Percentiles rank a stretch among this genome's conserved stretches.
Conservation (phyloP, 1,140 invertebrate species). For the Macrobrachium rosenbergii region DNA sequence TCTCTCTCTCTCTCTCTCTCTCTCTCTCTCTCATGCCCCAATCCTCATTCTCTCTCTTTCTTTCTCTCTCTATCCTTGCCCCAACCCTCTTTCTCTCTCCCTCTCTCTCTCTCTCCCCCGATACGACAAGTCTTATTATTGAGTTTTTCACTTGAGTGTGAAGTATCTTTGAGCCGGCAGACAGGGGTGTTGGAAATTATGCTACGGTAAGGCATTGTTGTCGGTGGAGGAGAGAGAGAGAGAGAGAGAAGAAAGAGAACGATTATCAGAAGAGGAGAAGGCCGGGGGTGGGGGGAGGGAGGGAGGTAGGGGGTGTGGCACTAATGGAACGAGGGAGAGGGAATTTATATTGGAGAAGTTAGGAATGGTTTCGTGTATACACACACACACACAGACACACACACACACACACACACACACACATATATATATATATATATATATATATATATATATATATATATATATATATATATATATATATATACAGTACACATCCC, state of each 20-base stretch:
- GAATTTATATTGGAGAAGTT: background rate
- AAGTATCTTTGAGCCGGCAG: background rate
- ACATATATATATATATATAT: too few species aligned
- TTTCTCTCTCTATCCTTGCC: constrained; percentile 2
- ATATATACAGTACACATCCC: too few species aligned
- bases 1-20: background rate
- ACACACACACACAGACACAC: too few species aligned
- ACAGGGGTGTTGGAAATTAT: background rate
- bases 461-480: too few species aligned
- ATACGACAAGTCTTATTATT: background rate
- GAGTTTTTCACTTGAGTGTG: background rate
- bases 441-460: background rate
- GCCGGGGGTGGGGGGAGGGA: background rate
- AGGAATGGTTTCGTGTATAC: too few species aligned
- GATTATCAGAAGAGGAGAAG: background rate
- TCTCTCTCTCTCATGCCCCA: constrained; percentile 4
- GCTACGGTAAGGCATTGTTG: background rate
- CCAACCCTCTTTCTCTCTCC: background rate
- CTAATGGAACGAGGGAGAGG: background rate
- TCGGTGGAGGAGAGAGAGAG: background rate
- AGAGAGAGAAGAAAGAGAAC: background rate
- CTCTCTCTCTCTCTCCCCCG: background rate
- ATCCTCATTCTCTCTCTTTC: background rate
- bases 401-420: too few species aligned
- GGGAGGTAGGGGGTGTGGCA: background rate